phyloP scores from a whole-genome alignment of 2,888 invertebrate species.

The Amaurobius ferox region DNA sequence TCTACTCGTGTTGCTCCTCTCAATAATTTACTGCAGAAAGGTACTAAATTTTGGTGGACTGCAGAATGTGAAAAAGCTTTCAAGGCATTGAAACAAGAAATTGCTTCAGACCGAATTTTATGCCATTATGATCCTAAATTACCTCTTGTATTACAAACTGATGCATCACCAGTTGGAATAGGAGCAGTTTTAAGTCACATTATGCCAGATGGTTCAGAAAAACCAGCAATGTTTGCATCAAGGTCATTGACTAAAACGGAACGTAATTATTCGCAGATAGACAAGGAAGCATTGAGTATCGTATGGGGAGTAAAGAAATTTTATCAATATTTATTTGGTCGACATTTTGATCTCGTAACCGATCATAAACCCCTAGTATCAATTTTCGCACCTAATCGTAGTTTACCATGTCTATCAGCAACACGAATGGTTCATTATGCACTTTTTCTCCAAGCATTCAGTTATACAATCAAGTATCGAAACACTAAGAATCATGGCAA shows the following conservation, averaged over 20 bases:
- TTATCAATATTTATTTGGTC: slow-evolving; percentile 75
- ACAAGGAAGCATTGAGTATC: slow-evolving; percentile 77
- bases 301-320: slow-evolving; percentile 76
- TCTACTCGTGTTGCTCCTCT: slow-evolving; percentile 34
- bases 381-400: no score
- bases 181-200: slow-evolving; percentile 77
- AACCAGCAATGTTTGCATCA: slow-evolving; percentile 78
- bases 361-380: slow-evolving; percentile 49
- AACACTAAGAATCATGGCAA: no score
- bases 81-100: slow-evolving; percentile 33
- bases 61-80: slow-evolving; percentile 39
- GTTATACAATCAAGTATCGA: no score
- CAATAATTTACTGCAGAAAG: slow-evolving; percentile 41
- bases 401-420: no score
- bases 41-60: slow-evolving; percentile 33
- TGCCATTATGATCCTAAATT: slow-evolving; percentile 71
- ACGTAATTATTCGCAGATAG: slow-evolving; percentile 76
- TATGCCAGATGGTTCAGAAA: slow-evolving; percentile 76
- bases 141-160: slow-evolving; percentile 76
- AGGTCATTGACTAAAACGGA: slow-evolving; percentile 76
- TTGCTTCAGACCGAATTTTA: slow-evolving; percentile 67
- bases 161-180: slow-evolving; percentile 76
- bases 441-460: no score
- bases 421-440: no score
- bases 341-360: slow-evolving; percentile 52